phyloP scores from a whole-genome alignment of 1,140 invertebrate species.

The Psilanteris sp. region DNA sequence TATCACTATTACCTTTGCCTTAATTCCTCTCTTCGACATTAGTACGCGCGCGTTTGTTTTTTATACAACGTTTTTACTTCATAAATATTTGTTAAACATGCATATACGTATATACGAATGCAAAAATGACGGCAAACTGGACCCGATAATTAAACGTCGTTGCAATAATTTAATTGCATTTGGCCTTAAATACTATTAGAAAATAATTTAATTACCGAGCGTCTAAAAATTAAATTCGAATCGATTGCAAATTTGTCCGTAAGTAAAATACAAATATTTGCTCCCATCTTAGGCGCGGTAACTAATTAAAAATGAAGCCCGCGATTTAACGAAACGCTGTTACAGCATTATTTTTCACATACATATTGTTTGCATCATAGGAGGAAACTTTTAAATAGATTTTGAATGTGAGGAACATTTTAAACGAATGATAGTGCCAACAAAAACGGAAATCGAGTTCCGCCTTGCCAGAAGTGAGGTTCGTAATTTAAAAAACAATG shows the following conservation, averaged over 20 bases:
- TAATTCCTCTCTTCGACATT: too few species aligned
- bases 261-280: constrained; percentile 30
- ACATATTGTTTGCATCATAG: constrained; percentile 49
- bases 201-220: neutral
- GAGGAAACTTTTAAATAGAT: constrained; percentile 67
- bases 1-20: too few species aligned
- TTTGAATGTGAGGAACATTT: constrained; percentile 71
- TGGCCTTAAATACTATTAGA: too few species aligned
- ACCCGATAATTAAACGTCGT: too few species aligned
- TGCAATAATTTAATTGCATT: too few species aligned
- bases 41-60: too few species aligned
- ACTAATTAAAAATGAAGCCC: constrained; percentile 25
- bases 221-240: constrained; percentile 19
- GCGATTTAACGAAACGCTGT: constrained; percentile 44
- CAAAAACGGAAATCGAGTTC: constrained; percentile 77
- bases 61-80: too few species aligned
- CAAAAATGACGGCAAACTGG: too few species aligned
- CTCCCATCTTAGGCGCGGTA: constrained; percentile 7
- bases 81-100: too few species aligned
- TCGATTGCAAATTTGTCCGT: constrained; percentile 11
- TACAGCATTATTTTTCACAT: constrained; percentile 51
- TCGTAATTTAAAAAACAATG: constrained; percentile 80
- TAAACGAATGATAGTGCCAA: constrained; percentile 73
- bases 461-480: constrained; percentile 74
- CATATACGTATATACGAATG: too few species aligned